phyloP scores from a whole-genome alignment of 2,888 invertebrate species.

The Crematogaster levior region DNA sequence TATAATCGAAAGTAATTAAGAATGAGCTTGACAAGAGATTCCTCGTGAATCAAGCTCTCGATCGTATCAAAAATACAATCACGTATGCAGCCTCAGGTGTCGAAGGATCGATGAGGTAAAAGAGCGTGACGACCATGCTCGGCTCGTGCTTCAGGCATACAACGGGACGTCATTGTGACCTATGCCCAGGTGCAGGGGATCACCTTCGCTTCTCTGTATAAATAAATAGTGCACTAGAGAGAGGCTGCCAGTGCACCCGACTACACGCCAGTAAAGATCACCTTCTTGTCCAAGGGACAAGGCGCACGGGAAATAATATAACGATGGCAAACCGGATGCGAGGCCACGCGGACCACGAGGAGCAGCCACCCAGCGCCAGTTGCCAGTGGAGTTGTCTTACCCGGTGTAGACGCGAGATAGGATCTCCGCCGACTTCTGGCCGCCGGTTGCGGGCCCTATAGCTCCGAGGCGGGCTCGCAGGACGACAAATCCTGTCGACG shows the following conservation, averaged over 20 bases:
- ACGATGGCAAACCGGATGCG: slow-evolving; percentile 83
- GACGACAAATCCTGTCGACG: slow-evolving; percentile 71
- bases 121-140: slow-evolving; percentile 59
- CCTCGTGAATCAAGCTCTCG: slow-evolving; percentile 1
- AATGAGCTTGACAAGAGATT: background rate
- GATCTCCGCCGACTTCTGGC: slow-evolving; percentile 75
- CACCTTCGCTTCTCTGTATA: slow-evolving; percentile 63
- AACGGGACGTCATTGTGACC: slow-evolving; percentile 63
- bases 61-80: background rate
- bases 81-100: background rate
- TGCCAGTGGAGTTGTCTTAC: slow-evolving; percentile 75
- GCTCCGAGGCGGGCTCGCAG: slow-evolving; percentile 68
- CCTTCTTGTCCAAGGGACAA: slow-evolving; percentile 69
- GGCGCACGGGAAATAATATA: slow-evolving; percentile 80
- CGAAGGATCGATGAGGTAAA: slow-evolving; percentile 58
- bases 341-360: slow-evolving; percentile 73
- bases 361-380: slow-evolving; percentile 75
- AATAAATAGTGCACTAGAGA: slow-evolving; percentile 56
- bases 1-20: slow-evolving; percentile 6
- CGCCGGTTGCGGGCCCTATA: slow-evolving; percentile 64
- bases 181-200: slow-evolving; percentile 70
- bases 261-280: slow-evolving; percentile 65
- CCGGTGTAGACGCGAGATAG: slow-evolving; percentile 77
- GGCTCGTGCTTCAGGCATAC: slow-evolving; percentile 71
- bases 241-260: slow-evolving; percentile 55